These are phyloP conservation scores for Orthonyx spaldingii DNA, from an alignment of 2,113 vertebrate genomes.

Conservation along the genomic window DNA sequence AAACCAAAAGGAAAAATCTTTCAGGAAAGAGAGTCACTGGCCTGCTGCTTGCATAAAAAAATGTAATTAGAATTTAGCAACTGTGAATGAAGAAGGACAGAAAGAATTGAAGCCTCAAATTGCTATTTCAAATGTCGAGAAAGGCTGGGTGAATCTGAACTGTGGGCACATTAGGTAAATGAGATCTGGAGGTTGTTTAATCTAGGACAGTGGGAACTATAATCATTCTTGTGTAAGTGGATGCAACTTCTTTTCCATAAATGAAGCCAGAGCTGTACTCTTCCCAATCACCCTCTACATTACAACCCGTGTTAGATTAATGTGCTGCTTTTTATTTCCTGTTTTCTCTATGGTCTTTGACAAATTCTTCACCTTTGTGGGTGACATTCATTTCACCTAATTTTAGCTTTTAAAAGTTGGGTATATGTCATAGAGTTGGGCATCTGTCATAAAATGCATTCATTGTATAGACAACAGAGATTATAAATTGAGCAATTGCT, in stretches of 20 bases:
- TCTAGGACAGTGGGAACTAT: neutral
- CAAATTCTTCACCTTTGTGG: neutral
- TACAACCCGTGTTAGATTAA: neutral
- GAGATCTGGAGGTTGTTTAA: neutral
- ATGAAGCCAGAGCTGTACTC: neutral
- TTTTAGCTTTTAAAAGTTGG: neutral
- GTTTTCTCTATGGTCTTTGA: neutral
- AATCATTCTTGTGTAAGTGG: neutral
- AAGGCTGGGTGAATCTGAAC: neutral
- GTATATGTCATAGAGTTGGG: neutral
- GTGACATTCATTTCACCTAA: neutral
- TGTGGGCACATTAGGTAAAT: neutral
- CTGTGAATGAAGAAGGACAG: neutral
- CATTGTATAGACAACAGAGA: neutral
- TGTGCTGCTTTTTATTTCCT: neutral
- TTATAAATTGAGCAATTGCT: neutral
- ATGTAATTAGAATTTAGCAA: neutral
- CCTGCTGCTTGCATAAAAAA: neutral
- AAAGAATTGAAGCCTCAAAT: neutral
- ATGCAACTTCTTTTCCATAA: conserved; percentile 6
- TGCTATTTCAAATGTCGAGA: neutral
- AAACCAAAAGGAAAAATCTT: neutral
- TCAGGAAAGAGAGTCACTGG: neutral
- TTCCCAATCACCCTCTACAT: neutral
- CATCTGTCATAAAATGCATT: neutral